Evolutionary conservation across 2,888 invertebrate genomes (phyloP).

Genomic region (Cistogaster globosa): DNA sequence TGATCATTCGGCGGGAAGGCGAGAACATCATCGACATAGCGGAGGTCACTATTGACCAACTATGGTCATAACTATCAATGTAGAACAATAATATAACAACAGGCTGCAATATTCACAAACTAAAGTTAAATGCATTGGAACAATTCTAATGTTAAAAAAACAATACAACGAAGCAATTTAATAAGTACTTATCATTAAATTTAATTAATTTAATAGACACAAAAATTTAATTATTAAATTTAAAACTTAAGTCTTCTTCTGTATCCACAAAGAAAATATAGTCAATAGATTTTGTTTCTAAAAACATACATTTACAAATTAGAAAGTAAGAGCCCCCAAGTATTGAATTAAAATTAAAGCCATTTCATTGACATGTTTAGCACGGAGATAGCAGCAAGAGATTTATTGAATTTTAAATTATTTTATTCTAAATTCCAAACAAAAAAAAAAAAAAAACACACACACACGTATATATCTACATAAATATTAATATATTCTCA

Average conservation of each 20-base stretch:
- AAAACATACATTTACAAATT: slow-evolving; percentile 23
- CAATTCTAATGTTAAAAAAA: slow-evolving; percentile 53
- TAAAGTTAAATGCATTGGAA: slow-evolving; percentile 65
- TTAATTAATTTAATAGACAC: slow-evolving; percentile 49
- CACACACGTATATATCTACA: background rate
- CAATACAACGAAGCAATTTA: slow-evolving; percentile 70
- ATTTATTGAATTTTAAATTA: no score
- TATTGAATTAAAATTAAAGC: slow-evolving; percentile 38
- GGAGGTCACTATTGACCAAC: slow-evolving; percentile 83
- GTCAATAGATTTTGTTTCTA: slow-evolving; percentile 71
- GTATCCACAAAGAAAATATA: slow-evolving; percentile 57
- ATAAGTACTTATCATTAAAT: slow-evolving; percentile 64
- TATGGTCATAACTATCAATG: slow-evolving; percentile 83
- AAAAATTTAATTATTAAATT: slow-evolving; percentile 40
- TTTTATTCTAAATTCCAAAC: background rate
- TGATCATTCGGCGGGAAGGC: slow-evolving; percentile 81
- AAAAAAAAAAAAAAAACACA: slow-evolving; percentile 13
- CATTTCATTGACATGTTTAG: slow-evolving; percentile 5
- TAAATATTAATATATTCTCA: background rate
- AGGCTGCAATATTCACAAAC: slow-evolving; percentile 71
- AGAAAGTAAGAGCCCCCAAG: slow-evolving; percentile 49
- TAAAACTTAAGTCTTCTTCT: slow-evolving; percentile 30
- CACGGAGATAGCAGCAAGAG: background rate
- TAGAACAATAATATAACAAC: slow-evolving; percentile 79
- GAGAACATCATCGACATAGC: slow-evolving; percentile 82